Evolutionary conservation across 2,888 invertebrate genomes (phyloP), one percentile per base, ranked within the genome.

Genomic region (Napeogenes sylphis): DNA sequence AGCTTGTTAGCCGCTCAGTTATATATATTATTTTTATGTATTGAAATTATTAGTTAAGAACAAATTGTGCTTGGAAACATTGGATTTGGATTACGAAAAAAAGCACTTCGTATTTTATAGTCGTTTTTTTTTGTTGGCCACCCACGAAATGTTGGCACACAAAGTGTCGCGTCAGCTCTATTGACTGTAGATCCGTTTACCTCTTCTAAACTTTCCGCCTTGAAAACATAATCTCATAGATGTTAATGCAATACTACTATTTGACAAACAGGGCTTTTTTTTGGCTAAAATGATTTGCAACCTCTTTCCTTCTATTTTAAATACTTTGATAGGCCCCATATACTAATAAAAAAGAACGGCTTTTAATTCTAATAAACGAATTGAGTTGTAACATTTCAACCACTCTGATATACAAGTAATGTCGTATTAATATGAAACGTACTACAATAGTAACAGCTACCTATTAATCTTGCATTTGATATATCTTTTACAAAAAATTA

Each of bases 201-300:
- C 80, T 82, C 81, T 82, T 75, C 78, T 76, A 76, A 82, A 80
- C 80, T 82, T 82, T 84, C 84, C 83, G 83, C 83, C 75, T 78
- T 79, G 80, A 76, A 80, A 80, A 81, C 77, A 78, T 80, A 71
- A 77, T 76, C 76, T 74, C 47, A 61, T 61, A 63, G 42, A n/a
- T 14, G 54, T 51, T 55, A 42, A 35, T 56, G 60, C 55, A 47
- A 62, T 57, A 59, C 45, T 45, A 30, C 35, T 35, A 35, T 35
- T 47, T 30, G 4, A 59, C 59, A 55, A 56, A 14, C 6, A 51
- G 21, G 2, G 6, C 4, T 30, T 12, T 51, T 21, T 51, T 30
- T 51, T 30, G 10, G 30, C 4, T 30, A 21, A 10, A 13, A 55
- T 35, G 53, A 55, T 55, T 55, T 10, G 14, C 14, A 10, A 13